Conservation (phyloP, 2,888 invertebrate genomes). For the Dione vanillae region DNA sequence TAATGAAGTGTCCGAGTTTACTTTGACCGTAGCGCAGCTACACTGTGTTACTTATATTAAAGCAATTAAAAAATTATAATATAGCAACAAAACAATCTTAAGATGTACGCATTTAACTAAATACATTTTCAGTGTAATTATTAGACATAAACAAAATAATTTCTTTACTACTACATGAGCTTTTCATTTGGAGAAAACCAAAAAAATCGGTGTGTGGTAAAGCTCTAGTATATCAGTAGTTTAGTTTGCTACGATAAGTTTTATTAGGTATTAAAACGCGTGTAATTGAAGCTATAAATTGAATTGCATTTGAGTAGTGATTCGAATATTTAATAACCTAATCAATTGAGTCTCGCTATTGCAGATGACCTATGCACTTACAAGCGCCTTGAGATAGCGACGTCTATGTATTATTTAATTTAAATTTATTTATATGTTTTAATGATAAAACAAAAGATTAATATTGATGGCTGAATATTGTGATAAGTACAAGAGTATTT, state of each 20-base stretch:
- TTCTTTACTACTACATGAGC: not conserved
- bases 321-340: conserved; percentile 65
- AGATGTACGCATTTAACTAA: no score
- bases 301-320: conserved; percentile 49
- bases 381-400: conserved; percentile 49
- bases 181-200: not conserved
- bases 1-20: no score
- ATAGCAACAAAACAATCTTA: no score
- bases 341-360: conserved; percentile 70
- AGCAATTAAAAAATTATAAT: no score
- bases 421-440: conserved; percentile 38
- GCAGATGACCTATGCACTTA: conserved; percentile 64
- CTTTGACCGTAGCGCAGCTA: no score
- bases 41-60: no score
- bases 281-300: conserved; percentile 60
- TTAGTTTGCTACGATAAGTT: conserved; percentile 15
- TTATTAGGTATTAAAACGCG: conserved; percentile 41
- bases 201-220: not conserved
- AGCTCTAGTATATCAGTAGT: not conserved
- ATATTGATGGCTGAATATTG: not conserved
- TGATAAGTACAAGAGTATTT: not conserved
- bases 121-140: no score
- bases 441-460: conserved; percentile 22
- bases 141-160: no score
- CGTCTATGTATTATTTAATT: conserved; percentile 36